Conservation (phyloP, 1,140 invertebrate genomes). For the Caenorhabditis briggsae region DNA sequence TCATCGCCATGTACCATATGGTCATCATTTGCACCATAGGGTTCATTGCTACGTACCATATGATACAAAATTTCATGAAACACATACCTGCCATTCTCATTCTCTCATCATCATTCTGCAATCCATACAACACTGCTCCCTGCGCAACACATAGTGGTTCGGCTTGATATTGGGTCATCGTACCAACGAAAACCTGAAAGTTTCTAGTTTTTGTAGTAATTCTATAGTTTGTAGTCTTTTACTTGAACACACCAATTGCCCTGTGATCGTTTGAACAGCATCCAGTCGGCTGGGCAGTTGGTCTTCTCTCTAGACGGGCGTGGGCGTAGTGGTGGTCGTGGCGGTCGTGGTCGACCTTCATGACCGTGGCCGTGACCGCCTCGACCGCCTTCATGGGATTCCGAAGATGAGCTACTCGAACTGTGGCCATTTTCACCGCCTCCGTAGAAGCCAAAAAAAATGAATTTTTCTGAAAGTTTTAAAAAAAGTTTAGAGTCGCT, state of each 20-base stretch:
- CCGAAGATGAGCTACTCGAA: not conserved
- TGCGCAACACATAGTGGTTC: not conserved
- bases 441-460: not conserved
- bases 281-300: not conserved
- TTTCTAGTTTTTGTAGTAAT: too few relatives aligned
- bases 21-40: too few relatives aligned
- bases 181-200: not conserved
- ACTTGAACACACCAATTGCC: constrained; percentile 3
- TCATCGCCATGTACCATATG: too few relatives aligned
- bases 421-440: not conserved
- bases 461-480: too few relatives aligned
- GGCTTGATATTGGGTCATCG: not conserved
- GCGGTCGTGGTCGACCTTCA: not conserved
- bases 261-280: not conserved
- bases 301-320: not conserved
- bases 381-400: not conserved
- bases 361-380: not conserved
- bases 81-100: not conserved
- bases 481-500: too few relatives aligned
- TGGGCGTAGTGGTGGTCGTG: not conserved
- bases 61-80: not conserved
- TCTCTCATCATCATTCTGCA: not conserved
- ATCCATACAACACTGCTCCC: not conserved
- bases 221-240: not conserved
- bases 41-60: not conserved